Percentiles rank a stretch among this genome's conserved stretches.
Evolutionary conservation across 2,113 vertebrate genomes (phyloP).

Genomic region (Colaptes auratus): DNA sequence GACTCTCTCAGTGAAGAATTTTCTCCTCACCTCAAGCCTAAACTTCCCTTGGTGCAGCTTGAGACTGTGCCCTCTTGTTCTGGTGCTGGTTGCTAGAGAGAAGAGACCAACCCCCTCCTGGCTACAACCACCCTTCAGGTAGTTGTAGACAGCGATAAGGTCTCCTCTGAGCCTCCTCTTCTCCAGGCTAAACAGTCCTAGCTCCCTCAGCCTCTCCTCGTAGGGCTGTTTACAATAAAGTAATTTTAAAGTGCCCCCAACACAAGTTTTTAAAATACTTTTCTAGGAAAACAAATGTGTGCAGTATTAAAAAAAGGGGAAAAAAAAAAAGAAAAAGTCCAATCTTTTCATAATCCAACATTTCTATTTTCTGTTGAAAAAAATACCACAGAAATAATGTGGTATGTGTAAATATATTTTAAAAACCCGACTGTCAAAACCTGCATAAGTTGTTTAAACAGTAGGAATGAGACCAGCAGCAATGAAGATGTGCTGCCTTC

Average conservation of each 20-base stretch:
- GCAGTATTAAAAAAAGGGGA: background rate
- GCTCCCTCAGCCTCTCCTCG: too few species aligned
- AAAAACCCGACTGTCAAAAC: conserved; percentile 71
- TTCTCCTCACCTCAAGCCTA: too few species aligned
- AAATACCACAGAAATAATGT: conserved; percentile 36
- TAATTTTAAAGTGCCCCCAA: conserved; percentile 18
- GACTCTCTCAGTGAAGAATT: too few species aligned
- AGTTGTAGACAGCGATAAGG: too few species aligned
- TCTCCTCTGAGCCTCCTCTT: too few species aligned
- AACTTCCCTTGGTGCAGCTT: too few species aligned
- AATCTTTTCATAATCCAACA: background rate
- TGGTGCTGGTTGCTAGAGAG: too few species aligned
- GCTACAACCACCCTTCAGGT: too few species aligned
- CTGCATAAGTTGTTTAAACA: conserved; percentile 76
- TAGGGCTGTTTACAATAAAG: background rate
- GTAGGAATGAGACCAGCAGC: conserved; percentile 70
- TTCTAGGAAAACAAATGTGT: background rate
- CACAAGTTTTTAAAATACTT: background rate
- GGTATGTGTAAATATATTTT: conserved; percentile 57
- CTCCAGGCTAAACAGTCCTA: too few species aligned
- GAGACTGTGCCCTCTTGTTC: too few species aligned
- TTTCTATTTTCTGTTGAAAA: conserved; percentile 7
- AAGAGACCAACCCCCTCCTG: too few species aligned
- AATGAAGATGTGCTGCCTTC: conserved; percentile 79
- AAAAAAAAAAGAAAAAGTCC: background rate